These are phyloP conservation scores for Teleiodes luculella DNA, from an alignment of 2,888 invertebrate genomes.

Conservation along the genomic window DNA sequence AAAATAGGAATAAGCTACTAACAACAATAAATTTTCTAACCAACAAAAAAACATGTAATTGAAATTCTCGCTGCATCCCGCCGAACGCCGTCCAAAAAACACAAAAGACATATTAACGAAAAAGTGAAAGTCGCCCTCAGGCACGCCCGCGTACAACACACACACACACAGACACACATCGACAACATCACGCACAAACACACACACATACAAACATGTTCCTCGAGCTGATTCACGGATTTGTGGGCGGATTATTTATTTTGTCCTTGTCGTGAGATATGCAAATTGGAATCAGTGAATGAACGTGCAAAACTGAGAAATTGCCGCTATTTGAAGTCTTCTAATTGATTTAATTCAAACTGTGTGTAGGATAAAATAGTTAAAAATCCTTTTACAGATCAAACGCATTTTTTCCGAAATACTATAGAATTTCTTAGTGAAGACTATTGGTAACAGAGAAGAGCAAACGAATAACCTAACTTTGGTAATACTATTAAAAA, in stretches of 20 bases:
- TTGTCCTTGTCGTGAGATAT: slow-evolving; percentile 25
- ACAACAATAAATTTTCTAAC: too few relatives aligned
- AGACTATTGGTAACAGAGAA: too few relatives aligned
- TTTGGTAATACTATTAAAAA: too few relatives aligned
- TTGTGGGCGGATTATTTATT: slow-evolving; percentile 25
- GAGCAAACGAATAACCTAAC: too few relatives aligned
- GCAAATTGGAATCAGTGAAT: slow-evolving; percentile 14
- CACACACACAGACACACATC: slow-evolving; percentile 22
- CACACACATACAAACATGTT: slow-evolving; percentile 4
- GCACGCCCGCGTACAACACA: slow-evolving; percentile 33
- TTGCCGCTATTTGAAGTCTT: background rate
- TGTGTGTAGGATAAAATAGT: too few relatives aligned
- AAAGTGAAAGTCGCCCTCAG: slow-evolving; percentile 64
- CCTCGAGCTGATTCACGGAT: slow-evolving; percentile 24
- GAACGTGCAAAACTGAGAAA: slow-evolving; percentile 14
- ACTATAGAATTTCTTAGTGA: too few relatives aligned
- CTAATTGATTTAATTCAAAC: background rate
- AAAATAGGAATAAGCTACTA: too few relatives aligned
- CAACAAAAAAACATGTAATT: background rate
- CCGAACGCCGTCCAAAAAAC: slow-evolving; percentile 63
- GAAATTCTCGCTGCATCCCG: slow-evolving; percentile 28
- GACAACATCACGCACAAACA: background rate
- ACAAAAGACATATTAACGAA: slow-evolving; percentile 74
- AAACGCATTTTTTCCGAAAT: too few relatives aligned
- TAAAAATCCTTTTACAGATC: too few relatives aligned